Conservation (phyloP, 2,888 invertebrate species). For the Cheiracanthium punctorium region DNA sequence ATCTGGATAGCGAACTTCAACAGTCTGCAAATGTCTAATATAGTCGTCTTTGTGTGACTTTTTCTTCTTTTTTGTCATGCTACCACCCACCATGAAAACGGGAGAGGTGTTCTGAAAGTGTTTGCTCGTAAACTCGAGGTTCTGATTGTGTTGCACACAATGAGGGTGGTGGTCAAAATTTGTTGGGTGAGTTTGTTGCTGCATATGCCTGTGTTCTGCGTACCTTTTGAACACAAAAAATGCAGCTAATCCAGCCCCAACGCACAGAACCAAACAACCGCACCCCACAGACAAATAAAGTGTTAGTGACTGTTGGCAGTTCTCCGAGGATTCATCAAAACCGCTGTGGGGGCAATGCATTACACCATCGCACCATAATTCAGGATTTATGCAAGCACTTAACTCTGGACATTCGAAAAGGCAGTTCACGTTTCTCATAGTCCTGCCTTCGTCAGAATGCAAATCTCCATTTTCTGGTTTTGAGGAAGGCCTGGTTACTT, state of each 20-base stretch:
- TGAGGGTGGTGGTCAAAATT: constrained; percentile 41
- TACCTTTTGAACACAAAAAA: constrained; percentile 49
- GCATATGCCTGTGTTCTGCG: constrained; percentile 25
- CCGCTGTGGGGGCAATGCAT: constrained; percentile 86
- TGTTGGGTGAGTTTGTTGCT: constrained; percentile 56
- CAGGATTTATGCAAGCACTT: constrained; percentile 86
- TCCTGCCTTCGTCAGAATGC: constrained; percentile 67
- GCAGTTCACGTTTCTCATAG: constrained; percentile 79
- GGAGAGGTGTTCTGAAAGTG: constrained; percentile 49
- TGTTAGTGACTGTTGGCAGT: constrained; percentile 77
- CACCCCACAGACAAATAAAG: constrained; percentile 63
- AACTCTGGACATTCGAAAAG: constrained; percentile 86
- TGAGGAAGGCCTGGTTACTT: constrained; percentile 66
- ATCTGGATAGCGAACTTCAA: constrained; percentile 60
- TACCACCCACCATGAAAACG: constrained; percentile 53
- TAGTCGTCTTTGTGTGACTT: constrained; percentile 62
- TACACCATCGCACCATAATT: constrained; percentile 87
- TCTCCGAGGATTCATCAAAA: constrained; percentile 79
- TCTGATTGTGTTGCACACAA: constrained; percentile 61
- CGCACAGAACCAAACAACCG: constrained; percentile 26
- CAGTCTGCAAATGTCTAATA: constrained; percentile 57
- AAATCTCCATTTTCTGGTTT: constrained; percentile 67
- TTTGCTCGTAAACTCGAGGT: constrained; percentile 43
- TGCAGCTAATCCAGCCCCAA: constrained; percentile 22
- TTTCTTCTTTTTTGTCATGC: constrained; percentile 53